phyloP scores from a whole-genome alignment of 2,113 vertebrate species.

The Dipodomys stephensi region DNA sequence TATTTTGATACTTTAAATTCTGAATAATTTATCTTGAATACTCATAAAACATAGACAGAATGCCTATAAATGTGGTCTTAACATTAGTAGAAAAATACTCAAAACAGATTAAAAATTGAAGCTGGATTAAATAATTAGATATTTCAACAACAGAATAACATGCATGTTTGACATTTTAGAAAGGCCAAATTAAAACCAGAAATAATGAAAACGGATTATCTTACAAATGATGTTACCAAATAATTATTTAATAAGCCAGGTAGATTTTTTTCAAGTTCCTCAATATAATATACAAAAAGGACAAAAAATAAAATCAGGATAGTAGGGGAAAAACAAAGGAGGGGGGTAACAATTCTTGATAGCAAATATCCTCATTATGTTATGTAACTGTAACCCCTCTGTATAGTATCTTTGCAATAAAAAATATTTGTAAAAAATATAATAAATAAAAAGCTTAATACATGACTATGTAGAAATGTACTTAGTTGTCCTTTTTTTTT shows the following conservation, averaged over 20 bases:
- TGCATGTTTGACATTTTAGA: neutral
- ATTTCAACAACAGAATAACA: neutral
- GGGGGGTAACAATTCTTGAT: no score
- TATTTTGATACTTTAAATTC: neutral
- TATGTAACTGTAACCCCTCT: no score
- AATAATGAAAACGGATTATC: neutral
- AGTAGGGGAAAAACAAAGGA: no score
- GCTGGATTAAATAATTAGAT: neutral
- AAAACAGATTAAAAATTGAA: constrained; percentile 60
- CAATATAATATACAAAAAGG: neutral
- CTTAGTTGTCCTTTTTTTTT: neutral
- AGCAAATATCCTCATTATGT: no score
- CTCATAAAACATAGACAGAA: neutral
- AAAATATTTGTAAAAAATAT: no score
- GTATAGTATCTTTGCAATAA: no score
- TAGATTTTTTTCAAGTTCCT: constrained; percentile 17
- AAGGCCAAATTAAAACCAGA: constrained; percentile 21
- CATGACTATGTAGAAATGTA: neutral
- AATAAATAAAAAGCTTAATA: neutral
- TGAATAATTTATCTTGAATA: constrained; percentile 31
- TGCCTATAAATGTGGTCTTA: neutral
- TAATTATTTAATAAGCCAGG: neutral
- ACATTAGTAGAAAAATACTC: constrained; percentile 19
- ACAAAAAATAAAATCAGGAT: neutral
- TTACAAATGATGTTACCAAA: constrained; percentile 15